A percentile compares a stretch with the other conserved stretches of the same genome.
These are phyloP conservation scores for Palythoa heliodiscus DNA, from an alignment of 92 coral and sea anemone species.

Conservation along the genomic window DNA sequence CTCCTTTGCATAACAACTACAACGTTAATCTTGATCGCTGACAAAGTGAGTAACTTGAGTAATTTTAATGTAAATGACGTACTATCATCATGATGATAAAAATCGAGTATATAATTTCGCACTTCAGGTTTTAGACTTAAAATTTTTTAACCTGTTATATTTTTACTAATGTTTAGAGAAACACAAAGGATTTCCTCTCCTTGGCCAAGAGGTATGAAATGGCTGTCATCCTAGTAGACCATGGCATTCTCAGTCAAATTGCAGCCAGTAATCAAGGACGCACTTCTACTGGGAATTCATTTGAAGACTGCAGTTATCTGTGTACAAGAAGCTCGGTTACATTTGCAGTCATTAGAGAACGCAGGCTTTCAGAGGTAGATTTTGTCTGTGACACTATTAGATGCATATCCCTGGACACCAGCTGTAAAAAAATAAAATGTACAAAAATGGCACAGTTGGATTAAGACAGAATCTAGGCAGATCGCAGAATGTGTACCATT, in stretches of 20 bases:
- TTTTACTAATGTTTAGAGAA: not conserved
- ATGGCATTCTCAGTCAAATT: not conserved
- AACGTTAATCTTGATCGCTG: too few relatives aligned
- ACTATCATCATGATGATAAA: too few relatives aligned
- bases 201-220: constrained; percentile 25
- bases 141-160: not conserved
- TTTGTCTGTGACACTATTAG: not conserved
- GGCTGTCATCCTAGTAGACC: constrained; percentile 20
- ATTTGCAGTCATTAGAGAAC: constrained; percentile 19
- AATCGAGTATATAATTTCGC: too few relatives aligned
- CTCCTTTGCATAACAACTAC: too few relatives aligned
- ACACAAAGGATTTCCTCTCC: constrained; percentile 14
- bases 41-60: too few relatives aligned
- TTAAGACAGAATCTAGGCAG: too few relatives aligned
- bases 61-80: too few relatives aligned
- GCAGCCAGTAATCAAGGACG: not conserved
- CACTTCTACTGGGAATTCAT: not conserved
- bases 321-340: not conserved
- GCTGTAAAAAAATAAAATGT: too few relatives aligned
- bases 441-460: too few relatives aligned
- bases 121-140: not conserved
- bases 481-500: too few relatives aligned
- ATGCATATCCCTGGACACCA: not conserved
- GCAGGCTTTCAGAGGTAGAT: not conserved
- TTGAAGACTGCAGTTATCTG: not conserved